These are phyloP conservation scores for Sminthopsis crassicaudata DNA, from an alignment of 2,113 vertebrate species.

Conservation along the genomic window DNA sequence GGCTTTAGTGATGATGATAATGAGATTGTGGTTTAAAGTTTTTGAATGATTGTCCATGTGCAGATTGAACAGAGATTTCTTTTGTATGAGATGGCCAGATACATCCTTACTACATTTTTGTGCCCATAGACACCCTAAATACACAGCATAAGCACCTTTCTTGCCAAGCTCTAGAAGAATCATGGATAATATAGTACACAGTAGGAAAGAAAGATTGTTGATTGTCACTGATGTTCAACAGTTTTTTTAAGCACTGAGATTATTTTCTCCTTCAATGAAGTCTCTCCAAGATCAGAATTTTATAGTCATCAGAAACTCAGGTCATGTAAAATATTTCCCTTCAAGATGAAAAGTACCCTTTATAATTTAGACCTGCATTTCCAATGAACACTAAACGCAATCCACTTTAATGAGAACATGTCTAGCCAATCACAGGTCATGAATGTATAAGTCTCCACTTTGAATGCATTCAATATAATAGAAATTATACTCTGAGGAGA, in stretches of 20 bases:
- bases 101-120: not conserved
- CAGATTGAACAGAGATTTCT: not conserved
- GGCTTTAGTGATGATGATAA: not conserved
- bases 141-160: not conserved
- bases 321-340: slow-evolving; percentile 52
- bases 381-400: slow-evolving; percentile 46
- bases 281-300: slow-evolving; percentile 57
- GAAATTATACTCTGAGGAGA: slow-evolving; percentile 51
- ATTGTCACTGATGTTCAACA: slow-evolving; percentile 49
- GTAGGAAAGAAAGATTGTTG: not conserved
- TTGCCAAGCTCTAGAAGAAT: not conserved
- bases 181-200: not conserved
- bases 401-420: slow-evolving; percentile 44
- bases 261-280: slow-evolving; percentile 64
- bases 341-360: slow-evolving; percentile 57
- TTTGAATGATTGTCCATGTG: not conserved
- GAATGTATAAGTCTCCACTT: slow-evolving; percentile 60
- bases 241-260: slow-evolving; percentile 48
- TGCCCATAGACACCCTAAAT: not conserved
- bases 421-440: slow-evolving; percentile 45
- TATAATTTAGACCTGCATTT: slow-evolving; percentile 66
- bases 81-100: not conserved
- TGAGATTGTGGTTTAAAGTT: not conserved
- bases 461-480: slow-evolving; percentile 51
- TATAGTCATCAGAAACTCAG: slow-evolving; percentile 34